Percentiles rank a stretch among this genome's conserved stretches.
Evolutionary conservation across 1,140 invertebrate genomes (phyloP).

Genomic region (Drosophila albomicans): DNA sequence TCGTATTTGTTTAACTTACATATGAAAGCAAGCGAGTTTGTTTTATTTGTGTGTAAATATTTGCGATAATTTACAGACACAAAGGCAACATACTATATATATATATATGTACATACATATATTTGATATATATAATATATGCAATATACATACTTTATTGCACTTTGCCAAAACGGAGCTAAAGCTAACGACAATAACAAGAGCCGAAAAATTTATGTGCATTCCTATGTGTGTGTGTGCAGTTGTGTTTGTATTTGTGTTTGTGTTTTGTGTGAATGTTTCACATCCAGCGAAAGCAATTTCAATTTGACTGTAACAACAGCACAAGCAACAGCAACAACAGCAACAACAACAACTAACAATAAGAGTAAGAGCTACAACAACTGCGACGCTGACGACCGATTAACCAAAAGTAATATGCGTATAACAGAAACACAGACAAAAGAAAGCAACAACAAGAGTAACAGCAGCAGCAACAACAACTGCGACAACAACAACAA

Average conservation of each 20-base stretch:
- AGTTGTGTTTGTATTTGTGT: conserved; percentile 5
- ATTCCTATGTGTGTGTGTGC: conserved; percentile 37
- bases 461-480: conserved; percentile 58
- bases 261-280: conserved; percentile 8
- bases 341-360: conserved; percentile 13
- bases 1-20: not conserved
- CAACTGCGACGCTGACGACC: conserved; percentile 37
- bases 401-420: conserved; percentile 68
- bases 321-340: conserved; percentile 29
- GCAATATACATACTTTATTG: conserved; percentile 68
- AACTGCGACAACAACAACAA: conserved; percentile 61
- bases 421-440: conserved; percentile 48
- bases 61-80: not conserved
- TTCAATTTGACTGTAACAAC: conserved; percentile 49
- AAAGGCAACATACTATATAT: not conserved
- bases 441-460: conserved; percentile 50
- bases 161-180: conserved; percentile 43
- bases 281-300: conserved; percentile 55
- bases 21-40: not conserved
- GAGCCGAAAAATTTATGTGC: conserved; percentile 37
- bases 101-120: not conserved
- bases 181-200: conserved; percentile 45
- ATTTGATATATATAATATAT: not conserved
- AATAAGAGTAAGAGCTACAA: conserved; percentile 11
- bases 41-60: not conserved